Evolutionary conservation across 2,113 vertebrate genomes (phyloP), one percentile per base, ranked within the genome.

Genomic region (Bufo gargarizans): DNA sequence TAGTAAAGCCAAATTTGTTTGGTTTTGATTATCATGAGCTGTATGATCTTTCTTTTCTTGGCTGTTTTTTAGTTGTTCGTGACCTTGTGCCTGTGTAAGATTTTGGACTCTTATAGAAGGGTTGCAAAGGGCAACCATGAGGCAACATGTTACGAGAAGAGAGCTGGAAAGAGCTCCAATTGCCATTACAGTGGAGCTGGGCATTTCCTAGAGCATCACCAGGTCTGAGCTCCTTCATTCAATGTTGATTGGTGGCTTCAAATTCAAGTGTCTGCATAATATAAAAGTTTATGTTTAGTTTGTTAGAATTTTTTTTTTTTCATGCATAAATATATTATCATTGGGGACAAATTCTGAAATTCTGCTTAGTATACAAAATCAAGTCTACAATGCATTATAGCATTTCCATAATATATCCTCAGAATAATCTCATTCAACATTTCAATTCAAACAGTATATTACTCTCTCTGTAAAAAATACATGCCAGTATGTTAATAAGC

Each of bases 151-250:
- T 93, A 97, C 94, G 87, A 99, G 94, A 78, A 98, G 93, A 91
- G 96, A 96, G 92, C 97, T 94, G 89, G 95, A 95, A 88, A 96
- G 91, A 91, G 95, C 93, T 92, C 94, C 96, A 94, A 94, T 96
- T 95, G 97, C 97, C 97, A 98, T 98, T 95, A 95, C 96, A 95
- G 95, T 94, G 91, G 93, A 95, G 94, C 93, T 95, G 94, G 95
- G 95, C 97, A 96, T 96, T 94, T 94, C 96, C 96, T 96, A 96
- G 95, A 95, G 92, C 96, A 97, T 96, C 96, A 95, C 91, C 93
- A 95, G 95, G 94, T 94, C 92, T 93, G 93, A 93, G 94, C 94
- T 93, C 94, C 94, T 94, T 95, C 95, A 93, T 94, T 97, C 96
- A 97, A 96, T 77, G 91, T 91, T 90, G 93, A 93, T 95, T 92